A percentile compares a stretch with the other conserved stretches of the same genome.
phyloP scores from a whole-genome alignment of 1,140 invertebrate species.

The Kradibia gibbosae region DNA sequence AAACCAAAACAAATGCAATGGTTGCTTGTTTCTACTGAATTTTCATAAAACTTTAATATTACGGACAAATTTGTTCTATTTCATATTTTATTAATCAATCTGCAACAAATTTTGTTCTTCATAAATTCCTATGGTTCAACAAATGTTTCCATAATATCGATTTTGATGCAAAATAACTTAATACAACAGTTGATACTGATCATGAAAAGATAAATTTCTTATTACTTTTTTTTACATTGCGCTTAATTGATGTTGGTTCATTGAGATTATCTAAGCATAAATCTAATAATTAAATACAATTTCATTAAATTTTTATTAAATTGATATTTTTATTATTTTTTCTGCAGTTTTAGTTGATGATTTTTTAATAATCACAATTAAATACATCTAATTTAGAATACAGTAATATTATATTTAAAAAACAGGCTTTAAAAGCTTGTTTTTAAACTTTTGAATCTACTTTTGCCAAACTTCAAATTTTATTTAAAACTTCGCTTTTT shows the following conservation, averaged over 20 bases:
- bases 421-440: neutral
- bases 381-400: neutral
- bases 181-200: neutral
- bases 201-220: neutral
- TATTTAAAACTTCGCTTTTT: neutral
- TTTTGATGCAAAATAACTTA: neutral
- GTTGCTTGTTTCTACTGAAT: neutral
- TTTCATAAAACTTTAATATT: neutral
- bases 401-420: neutral
- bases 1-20: constrained; percentile 18
- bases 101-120: too few species aligned
- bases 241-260: neutral
- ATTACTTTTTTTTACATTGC: neutral
- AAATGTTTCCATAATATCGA: neutral
- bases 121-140: too few species aligned
- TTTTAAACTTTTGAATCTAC: neutral
- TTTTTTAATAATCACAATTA: neutral
- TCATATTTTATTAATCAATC: too few species aligned
- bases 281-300: too few species aligned
- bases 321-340: neutral
- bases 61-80: too few species aligned
- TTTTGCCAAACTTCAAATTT: neutral
- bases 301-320: too few species aligned
- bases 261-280: neutral
- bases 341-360: neutral